phyloP scores from a whole-genome alignment of 2,113 vertebrate genomes.

The Tachysurus fulvidraco region DNA sequence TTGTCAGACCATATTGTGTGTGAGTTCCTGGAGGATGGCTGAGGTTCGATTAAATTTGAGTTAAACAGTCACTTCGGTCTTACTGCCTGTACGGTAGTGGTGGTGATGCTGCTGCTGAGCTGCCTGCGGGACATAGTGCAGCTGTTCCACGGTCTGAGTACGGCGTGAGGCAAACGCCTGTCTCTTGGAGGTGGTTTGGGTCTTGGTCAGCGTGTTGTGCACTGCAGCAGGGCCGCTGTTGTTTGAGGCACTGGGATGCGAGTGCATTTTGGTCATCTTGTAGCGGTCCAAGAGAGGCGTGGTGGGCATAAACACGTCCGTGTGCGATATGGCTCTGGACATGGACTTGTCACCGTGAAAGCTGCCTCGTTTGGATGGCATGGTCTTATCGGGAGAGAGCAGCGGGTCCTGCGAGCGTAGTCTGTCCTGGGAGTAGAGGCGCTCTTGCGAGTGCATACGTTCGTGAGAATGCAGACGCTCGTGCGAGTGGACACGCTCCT shows the following conservation, averaged over 20 bases:
- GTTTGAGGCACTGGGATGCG: conserved; percentile 97
- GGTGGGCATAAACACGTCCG: conserved; percentile 95
- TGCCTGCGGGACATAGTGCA: conserved; percentile 88
- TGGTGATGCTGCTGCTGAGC: conserved; percentile 79
- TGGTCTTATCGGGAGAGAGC: conserved; percentile 88
- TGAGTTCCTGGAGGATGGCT: conserved; percentile 7
- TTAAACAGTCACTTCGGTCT: conserved; percentile 99
- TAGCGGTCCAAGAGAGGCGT: conserved; percentile 95
- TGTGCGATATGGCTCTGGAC: conserved; percentile 92
- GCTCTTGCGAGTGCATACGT: conserved; percentile 88
- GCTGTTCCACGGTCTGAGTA: conserved; percentile 96
- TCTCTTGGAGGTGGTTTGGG: conserved; percentile 90
- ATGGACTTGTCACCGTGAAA: conserved; percentile 87
- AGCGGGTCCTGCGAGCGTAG: conserved; percentile 95
- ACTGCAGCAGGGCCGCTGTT: conserved; percentile 67
- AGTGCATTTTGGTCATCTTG: conserved; percentile 99
- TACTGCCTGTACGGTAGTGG: conserved; percentile 96
- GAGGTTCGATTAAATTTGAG: conserved; percentile 14
- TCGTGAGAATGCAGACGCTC: conserved; percentile 90
- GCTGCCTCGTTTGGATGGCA: conserved; percentile 80
- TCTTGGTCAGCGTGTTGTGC: conserved; percentile 89
- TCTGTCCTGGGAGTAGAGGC: conserved; percentile 90
- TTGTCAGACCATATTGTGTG: conserved; percentile 10
- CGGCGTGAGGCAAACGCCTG: conserved; percentile 95
- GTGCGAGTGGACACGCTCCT: conserved; percentile 92